Base-by-base conservation (phyloP, 1,140 invertebrate species). In the Temnothorax longispinosus region DNA sequence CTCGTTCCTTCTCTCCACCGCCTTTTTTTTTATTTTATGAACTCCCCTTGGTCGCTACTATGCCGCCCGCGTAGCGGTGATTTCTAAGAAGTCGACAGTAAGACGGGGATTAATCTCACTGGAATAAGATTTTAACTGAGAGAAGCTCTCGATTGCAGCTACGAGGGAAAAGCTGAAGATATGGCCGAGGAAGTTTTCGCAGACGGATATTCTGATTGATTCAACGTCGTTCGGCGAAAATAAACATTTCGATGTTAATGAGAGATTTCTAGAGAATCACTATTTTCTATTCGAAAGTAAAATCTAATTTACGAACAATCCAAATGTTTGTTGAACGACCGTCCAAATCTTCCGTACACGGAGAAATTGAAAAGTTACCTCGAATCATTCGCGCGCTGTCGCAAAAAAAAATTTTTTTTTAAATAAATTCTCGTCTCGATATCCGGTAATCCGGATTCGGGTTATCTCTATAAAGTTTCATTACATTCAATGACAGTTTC, bases 21-120 rank as follows among this genome's bases (percentile, higher is more conserved):
- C 7, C 4, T 50, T 7, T 69, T 58, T 67, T 84, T 50, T 27
- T 54, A 11, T 75, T 47, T 15, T 41, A 77, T 11, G 35, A n/a
- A 50, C 47, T 44, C 27, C 65, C 35, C 60, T 27, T 38, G 50
- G 21, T 44, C 60, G 41, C 56, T 10, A 80, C 56, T 10, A 80
- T 54, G 13, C 8, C 21, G 44, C 41, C 15, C 44, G 47, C 76
- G 78, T 74, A 67, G 54, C 32, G 7, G 54, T 75, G 74, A 90
- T 90, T 85, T 64, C 62, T n/a, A 13, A 38, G 18, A 47, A 71
- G 87, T 35, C n/a, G 38, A 10, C 21, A 52, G 52, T 54, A 81
- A 56, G 44, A 87, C 56, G 50, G 35, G 69, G 67, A 90, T 90
- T 90, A 90, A 90, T 90, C 86, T 90, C 62, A 54, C 86, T 62